These are phyloP conservation scores for Agapetus fuscipes DNA, from an alignment of 2,888 invertebrate species.

Conservation along the genomic window DNA sequence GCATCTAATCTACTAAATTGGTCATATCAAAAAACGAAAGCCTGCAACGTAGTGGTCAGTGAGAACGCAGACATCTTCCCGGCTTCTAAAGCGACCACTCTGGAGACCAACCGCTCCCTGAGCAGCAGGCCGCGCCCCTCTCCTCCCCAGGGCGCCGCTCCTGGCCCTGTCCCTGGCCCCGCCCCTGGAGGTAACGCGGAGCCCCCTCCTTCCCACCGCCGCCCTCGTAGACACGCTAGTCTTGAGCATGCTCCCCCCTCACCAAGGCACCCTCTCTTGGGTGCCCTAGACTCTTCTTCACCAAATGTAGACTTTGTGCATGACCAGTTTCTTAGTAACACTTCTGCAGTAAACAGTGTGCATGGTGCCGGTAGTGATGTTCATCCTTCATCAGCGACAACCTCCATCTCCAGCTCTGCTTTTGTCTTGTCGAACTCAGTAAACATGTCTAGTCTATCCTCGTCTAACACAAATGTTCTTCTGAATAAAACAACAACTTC, in stretches of 20 bases:
- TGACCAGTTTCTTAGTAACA: slow-evolving; percentile 31
- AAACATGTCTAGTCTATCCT: no score
- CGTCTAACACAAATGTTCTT: no score
- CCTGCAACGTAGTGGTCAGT: slow-evolving; percentile 76
- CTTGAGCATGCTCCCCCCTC: slow-evolving; percentile 47
- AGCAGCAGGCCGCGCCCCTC: slow-evolving; percentile 31
- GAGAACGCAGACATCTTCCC: slow-evolving; percentile 61
- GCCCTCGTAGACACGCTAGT: slow-evolving; percentile 61
- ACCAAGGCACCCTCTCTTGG: slow-evolving; percentile 23
- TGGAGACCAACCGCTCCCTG: slow-evolving; percentile 63
- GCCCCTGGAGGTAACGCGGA: slow-evolving; percentile 42
- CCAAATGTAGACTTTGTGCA: slow-evolving; percentile 39
- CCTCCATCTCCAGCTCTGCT: background rate
- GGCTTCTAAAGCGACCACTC: slow-evolving; percentile 60
- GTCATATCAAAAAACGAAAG: slow-evolving; percentile 75
- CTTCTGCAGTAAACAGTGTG: slow-evolving; percentile 34
- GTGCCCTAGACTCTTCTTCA: slow-evolving; percentile 22
- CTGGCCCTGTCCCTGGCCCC: slow-evolving; percentile 46
- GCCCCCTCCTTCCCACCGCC: slow-evolving; percentile 38
- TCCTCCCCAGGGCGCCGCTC: slow-evolving; percentile 43
- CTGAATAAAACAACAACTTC: no score
- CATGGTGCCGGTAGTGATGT: no score
- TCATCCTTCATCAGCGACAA: no score
- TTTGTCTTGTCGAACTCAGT: background rate
- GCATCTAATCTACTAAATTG: slow-evolving; percentile 76